Base-by-base conservation (phyloP, 2,797 vertebrate genomes). In the Crenichthys baileyi region DNA sequence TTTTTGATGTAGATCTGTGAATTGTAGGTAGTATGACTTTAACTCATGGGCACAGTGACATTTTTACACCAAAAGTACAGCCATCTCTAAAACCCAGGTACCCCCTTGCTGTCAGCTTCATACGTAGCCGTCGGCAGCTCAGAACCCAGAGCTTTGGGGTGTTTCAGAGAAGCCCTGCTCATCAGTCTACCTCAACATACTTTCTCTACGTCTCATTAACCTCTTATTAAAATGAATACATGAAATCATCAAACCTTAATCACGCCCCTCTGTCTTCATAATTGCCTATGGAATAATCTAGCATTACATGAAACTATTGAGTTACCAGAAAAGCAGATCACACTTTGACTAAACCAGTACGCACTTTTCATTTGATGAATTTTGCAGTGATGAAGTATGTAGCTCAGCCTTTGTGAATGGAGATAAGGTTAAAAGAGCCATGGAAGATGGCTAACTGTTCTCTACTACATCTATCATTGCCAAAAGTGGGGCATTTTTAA, bases 281-380 rank as follows among this genome's bases (percentile, higher is more conserved):
- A 16, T 73, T 46, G 29, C 16, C 44, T 26, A 36, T 29, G 12
- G 60, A 22, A 31, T 75, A 24, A 75, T 48, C 7, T 15, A 51
- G 16, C 20, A 15, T 20, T 22, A 4, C 56, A 50, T 50, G 56
- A 13, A 31, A 48, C n/a, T 48, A 26, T 26, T 63, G 58, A 63
- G 41, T 11, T 63, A 13, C n/a, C 44, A 63, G 56, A 65, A 58
- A 16, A 8, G 53, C 60, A n/a, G 12, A 31, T 9, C 29, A 36
- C 29, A 7, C 74, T 51, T 46, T 50, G 31, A 51, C 51, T 13
- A 65, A 67, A 51, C 41, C 74, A 76, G 20, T 6, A 39, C 22
- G 46, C n/a, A 20, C 26, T 36, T 65, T 65, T 75, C 9, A 24
- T 50, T 31, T 51, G 73, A 75, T 50, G 60, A 46, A 73, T 63